These are phyloP conservation scores for Zygothrica quintamaculata DNA, from an alignment of 2,888 invertebrate genomes.

Conservation along the genomic window DNA sequence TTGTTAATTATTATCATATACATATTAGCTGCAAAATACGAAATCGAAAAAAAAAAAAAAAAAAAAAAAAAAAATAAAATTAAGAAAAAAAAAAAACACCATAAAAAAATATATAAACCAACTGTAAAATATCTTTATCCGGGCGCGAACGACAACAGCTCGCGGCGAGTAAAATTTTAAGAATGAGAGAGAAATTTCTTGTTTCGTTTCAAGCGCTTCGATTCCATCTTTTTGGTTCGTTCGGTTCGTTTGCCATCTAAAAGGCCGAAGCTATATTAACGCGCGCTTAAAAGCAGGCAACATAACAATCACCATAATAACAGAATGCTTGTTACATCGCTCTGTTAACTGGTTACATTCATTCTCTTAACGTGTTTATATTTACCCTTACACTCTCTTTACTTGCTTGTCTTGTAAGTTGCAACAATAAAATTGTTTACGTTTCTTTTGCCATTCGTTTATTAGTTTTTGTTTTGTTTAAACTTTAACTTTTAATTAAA, in stretches of 20 bases:
- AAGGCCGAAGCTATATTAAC: conserved; percentile 24
- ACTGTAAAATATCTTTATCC: conserved; percentile 61
- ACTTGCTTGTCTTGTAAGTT: too few relatives aligned
- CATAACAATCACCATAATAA: background rate
- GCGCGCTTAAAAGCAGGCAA: conserved; percentile 51
- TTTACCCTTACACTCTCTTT: background rate
- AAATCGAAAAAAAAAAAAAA: conserved; percentile 45
- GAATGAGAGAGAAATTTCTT: conserved; percentile 62
- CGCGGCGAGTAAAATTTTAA: conserved; percentile 63
- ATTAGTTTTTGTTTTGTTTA: too few relatives aligned
- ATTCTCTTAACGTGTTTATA: background rate
- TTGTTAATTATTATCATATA: conserved; percentile 22
- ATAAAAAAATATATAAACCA: too few relatives aligned
- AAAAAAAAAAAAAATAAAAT: conserved; percentile 40
- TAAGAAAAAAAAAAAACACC: conserved; percentile 47
- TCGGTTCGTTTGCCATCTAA: conserved; percentile 23
- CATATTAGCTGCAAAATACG: conserved; percentile 28
- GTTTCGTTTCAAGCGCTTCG: conserved; percentile 54
- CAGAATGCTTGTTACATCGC: conserved; percentile 25
- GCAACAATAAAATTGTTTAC: too few relatives aligned
- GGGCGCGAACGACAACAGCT: conserved; percentile 67
- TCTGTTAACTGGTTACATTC: conserved; percentile 20
- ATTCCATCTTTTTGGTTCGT: conserved; percentile 44
- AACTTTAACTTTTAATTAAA: too few relatives aligned
- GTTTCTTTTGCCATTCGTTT: background rate